A percentile compares a stretch with the other conserved stretches of the same genome.
Conservation (phyloP, 2,797 vertebrate genomes). For the Mustela erminea region DNA sequence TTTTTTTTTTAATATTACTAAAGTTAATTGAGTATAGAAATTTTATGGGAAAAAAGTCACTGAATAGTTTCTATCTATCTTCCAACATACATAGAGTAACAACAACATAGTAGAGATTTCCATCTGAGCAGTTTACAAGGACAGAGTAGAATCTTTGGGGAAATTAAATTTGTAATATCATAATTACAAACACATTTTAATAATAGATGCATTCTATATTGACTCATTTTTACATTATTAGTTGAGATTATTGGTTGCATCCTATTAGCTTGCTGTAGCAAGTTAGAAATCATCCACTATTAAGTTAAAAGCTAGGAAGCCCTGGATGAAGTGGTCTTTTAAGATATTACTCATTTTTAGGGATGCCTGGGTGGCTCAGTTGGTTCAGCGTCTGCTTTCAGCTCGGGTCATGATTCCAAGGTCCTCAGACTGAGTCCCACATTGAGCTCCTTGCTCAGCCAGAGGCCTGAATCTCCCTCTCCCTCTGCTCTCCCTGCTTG, state of each 20-base stretch:
- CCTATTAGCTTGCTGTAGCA: conserved; percentile 64
- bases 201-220: conserved; percentile 74
- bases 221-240: conserved; percentile 73
- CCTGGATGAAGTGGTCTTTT: background rate
- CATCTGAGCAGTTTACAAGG: conserved; percentile 32
- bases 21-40: background rate
- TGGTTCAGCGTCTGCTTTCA: background rate
- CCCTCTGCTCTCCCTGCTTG: background rate
- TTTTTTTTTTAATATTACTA: background rate
- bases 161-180: conserved; percentile 81
- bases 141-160: conserved; percentile 75
- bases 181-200: conserved; percentile 79
- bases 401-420: background rate
- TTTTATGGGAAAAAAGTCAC: background rate
- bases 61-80: background rate
- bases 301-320: conserved; percentile 63
- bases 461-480: background rate
- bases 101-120: conserved; percentile 15
- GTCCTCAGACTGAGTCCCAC: background rate
- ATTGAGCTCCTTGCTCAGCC: background rate
- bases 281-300: conserved; percentile 61
- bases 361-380: background rate
- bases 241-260: conserved; percentile 70
- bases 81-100: background rate
- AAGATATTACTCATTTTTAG: background rate